Conservation (phyloP, 2,888 invertebrate species). For the Drosophila ezoana region DNA sequence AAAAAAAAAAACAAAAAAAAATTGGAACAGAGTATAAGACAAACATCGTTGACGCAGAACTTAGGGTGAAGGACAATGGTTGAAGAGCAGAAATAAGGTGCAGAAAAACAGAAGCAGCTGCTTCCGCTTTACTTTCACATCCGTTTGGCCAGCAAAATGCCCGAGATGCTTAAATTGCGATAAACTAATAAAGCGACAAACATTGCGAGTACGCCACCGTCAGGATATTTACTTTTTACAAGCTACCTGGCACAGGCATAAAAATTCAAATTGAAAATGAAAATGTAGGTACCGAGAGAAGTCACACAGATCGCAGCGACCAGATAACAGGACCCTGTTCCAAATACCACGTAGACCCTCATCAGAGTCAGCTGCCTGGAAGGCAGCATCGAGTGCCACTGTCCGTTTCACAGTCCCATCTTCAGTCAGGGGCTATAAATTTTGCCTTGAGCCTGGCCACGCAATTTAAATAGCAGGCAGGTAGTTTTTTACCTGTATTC, state of each 20-base stretch:
- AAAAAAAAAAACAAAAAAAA: slow-evolving; percentile 22
- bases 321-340: slow-evolving; percentile 50
- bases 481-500: slow-evolving; percentile 47
- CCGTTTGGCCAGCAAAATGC: slow-evolving; percentile 39
- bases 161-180: slow-evolving; percentile 72
- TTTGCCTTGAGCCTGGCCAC: slow-evolving; percentile 49
- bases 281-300: slow-evolving; percentile 64
- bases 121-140: slow-evolving; percentile 54
- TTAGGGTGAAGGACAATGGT: slow-evolving; percentile 54
- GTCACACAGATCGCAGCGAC: slow-evolving; percentile 56
- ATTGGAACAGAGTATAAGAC: slow-evolving; percentile 30
- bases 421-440: slow-evolving; percentile 61
- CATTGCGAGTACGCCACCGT: slow-evolving; percentile 48
- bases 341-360: slow-evolving; percentile 52
- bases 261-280: slow-evolving; percentile 78
- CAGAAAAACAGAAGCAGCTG: slow-evolving; percentile 28
- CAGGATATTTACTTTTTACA: slow-evolving; percentile 80
- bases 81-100: slow-evolving; percentile 21
- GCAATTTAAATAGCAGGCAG: slow-evolving; percentile 60
- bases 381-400: slow-evolving; percentile 20
- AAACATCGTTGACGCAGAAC: slow-evolving; percentile 32
- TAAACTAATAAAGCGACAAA: slow-evolving; percentile 80
- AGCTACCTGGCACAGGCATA: slow-evolving; percentile 59
- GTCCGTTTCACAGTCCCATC: slow-evolving; percentile 14
- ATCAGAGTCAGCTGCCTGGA: slow-evolving; percentile 60